Base-by-base conservation (phyloP, 2,113 vertebrate genomes). In the Plotosus lineatus region DNA sequence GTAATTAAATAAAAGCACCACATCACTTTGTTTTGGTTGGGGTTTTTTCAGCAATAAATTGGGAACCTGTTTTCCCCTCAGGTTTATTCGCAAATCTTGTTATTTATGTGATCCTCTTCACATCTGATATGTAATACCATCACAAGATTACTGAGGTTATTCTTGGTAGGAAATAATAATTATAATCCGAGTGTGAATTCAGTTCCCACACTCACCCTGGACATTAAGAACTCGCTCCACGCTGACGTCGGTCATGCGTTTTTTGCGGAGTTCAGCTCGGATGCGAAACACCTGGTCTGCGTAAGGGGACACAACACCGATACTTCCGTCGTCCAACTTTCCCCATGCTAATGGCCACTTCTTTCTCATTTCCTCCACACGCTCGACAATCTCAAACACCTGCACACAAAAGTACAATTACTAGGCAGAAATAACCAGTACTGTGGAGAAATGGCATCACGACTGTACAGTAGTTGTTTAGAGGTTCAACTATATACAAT, bases 311-410 rank as follows among this genome's bases (percentile, higher is more conserved):
- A 99, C 98, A 40, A 99, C 98, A 3, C 98, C 98, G 10, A 99
- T 99, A 84, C 98, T 99, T 76, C 97, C 95, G 0, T 99, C 98
- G 4, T 99, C 98, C 90, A 99, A 90, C 85, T 99, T 99, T 44
- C 98, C 98, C 98, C 98, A 99, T 2, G 98, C 94, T 61, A 98
- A 96, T 0, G 98, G 98, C 98, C 98, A 99, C 89, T 99, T 99
- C 86, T 95, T 96, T 61, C 97, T 93, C 83, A 99, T 89, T 90
- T 99, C 98, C 85, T 99, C 98, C 76, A 99, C 98, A 2, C 97
- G 95, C 83, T 99, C 98, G 63, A 99, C 98, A 2, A 99, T 96
- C 89, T 99, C 98, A 94, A 99, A 99, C 10, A 99, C 98, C 98
- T 99, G n/a, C 19, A 65, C 17, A 68, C 21, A 74, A 15, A 80